A percentile compares a stretch with the other conserved stretches of the same genome.
phyloP scores from a whole-genome alignment of 1,140 invertebrate species.

The Drosophila triauraria region DNA sequence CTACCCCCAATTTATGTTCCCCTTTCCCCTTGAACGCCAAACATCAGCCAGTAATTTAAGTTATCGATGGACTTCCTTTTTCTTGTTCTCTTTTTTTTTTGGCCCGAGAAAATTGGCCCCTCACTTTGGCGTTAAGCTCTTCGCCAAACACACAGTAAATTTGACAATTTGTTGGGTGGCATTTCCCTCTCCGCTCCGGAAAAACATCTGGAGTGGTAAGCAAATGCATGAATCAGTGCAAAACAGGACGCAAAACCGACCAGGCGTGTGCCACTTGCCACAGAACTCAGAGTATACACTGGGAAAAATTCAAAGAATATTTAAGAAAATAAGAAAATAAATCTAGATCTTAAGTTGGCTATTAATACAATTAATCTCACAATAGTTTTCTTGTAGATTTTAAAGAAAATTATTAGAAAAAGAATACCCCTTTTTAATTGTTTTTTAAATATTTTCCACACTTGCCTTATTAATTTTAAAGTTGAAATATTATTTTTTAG shows the following conservation, averaged over 20 bases:
- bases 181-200: constrained; percentile 11
- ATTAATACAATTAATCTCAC: too few relatives aligned
- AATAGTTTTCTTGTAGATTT: too few relatives aligned
- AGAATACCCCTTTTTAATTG: too few relatives aligned
- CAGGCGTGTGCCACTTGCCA: constrained; percentile 16
- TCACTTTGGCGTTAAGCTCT: constrained; percentile 43
- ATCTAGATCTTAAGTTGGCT: too few relatives aligned
- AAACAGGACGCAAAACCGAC: constrained; percentile 43
- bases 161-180: constrained; percentile 46
- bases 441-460: too few relatives aligned
- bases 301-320: neutral
- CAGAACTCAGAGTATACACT: neutral
- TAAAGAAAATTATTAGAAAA: too few relatives aligned
- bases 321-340: too few relatives aligned
- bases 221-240: constrained; percentile 64
- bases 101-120: neutral
- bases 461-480: too few relatives aligned
- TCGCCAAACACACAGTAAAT: constrained; percentile 49
- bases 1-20: neutral
- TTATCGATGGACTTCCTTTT: constrained; percentile 2
- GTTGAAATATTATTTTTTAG: too few relatives aligned
- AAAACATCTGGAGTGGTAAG: constrained; percentile 34
- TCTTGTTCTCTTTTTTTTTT: neutral
- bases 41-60: constrained; percentile 7
- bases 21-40: neutral